These are phyloP conservation scores for Pseudorhiza aurosa DNA, from an alignment of 30 jellyfish, hydroid and myxozoan species.

Conservation along the genomic window DNA sequence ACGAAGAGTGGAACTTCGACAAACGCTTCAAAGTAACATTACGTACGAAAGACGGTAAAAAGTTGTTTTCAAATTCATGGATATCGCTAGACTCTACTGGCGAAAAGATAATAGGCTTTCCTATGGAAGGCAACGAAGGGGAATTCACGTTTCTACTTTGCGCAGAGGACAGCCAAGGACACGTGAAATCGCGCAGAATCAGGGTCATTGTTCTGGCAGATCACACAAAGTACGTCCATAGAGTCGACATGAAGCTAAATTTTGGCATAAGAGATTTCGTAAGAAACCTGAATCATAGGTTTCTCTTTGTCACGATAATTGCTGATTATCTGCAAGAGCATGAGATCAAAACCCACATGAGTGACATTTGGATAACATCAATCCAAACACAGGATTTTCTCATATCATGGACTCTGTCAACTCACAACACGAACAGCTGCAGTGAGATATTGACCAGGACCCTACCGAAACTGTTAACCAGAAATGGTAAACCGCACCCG, in stretches of 20 bases:
- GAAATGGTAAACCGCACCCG: constrained; percentile 32
- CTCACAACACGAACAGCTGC: constrained; percentile 43
- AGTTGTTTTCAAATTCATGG: constrained; percentile 73
- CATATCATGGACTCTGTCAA: constrained; percentile 51
- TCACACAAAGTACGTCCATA: constrained; percentile 14
- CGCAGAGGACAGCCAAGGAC: constrained; percentile 48
- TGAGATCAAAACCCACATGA: constrained; percentile 33
- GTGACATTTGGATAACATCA: constrained; percentile 58
- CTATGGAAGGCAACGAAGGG: constrained; percentile 75
- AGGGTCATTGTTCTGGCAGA: constrained; percentile 37
- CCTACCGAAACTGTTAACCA: constrained; percentile 21
- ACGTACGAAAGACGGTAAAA: constrained; percentile 55
- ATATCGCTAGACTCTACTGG: constrained; percentile 41
- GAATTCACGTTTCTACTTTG: constrained; percentile 52
- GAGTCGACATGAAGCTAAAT: constrained; percentile 18
- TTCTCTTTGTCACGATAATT: constrained; percentile 13
- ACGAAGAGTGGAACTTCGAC: constrained; percentile 21
- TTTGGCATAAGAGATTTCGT: constrained; percentile 52
- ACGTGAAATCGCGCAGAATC: constrained; percentile 30
- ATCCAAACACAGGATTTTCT: constrained; percentile 13
- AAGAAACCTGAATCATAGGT: constrained; percentile 17
- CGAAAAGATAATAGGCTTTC: constrained; percentile 68
- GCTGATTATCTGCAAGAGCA: constrained; percentile 36
- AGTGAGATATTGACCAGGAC: constrained; percentile 31
- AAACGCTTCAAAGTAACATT: constrained; percentile 39